A percentile compares a stretch with the other conserved stretches of the same genome.
These are phyloP conservation scores for Neosalanx taihuensis DNA, from an alignment of 2,797 vertebrate species.

Conservation along the genomic window DNA sequence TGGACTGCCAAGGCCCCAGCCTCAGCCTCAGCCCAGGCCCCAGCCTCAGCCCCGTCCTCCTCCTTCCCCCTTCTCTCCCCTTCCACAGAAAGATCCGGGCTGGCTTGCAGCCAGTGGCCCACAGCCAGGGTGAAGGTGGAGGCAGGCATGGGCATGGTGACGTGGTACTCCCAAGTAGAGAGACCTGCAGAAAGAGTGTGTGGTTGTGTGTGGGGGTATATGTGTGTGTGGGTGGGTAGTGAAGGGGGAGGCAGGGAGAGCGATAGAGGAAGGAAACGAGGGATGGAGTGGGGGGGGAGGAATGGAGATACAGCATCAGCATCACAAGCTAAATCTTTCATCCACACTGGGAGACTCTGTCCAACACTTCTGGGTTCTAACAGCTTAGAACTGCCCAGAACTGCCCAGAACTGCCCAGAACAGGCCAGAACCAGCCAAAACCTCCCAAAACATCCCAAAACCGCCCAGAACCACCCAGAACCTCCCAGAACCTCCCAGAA, in stretches of 20 bases:
- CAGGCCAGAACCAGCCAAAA: no score
- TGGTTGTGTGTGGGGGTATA: neutral
- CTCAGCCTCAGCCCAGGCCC: slow-evolving; percentile 23
- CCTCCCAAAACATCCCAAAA: no score
- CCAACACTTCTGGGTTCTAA: no score
- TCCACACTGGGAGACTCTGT: no score
- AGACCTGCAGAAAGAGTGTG: slow-evolving; percentile 64
- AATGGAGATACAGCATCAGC: no score
- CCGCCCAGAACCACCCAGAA: no score
- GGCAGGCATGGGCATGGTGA: slow-evolving; percentile 97
- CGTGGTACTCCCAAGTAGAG: slow-evolving; percentile 87
- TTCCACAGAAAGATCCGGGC: slow-evolving; percentile 46
- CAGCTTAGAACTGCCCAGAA: no score
- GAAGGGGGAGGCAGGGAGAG: neutral
- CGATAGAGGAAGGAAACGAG: neutral
- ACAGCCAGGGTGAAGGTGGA: slow-evolving; percentile 94
- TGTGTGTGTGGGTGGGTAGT: neutral
- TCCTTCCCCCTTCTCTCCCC: slow-evolving; percentile 32
- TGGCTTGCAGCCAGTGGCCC: slow-evolving; percentile 85
- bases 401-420: no score
- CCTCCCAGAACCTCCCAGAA: no score
- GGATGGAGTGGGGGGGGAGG: neutral
- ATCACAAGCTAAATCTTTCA: no score
- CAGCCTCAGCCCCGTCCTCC: slow-evolving; percentile 19
- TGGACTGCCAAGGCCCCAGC: slow-evolving; percentile 41